These are phyloP conservation scores for Caenorhabditis briggsae DNA, from an alignment of 1,140 invertebrate species.

Conservation along the genomic window DNA sequence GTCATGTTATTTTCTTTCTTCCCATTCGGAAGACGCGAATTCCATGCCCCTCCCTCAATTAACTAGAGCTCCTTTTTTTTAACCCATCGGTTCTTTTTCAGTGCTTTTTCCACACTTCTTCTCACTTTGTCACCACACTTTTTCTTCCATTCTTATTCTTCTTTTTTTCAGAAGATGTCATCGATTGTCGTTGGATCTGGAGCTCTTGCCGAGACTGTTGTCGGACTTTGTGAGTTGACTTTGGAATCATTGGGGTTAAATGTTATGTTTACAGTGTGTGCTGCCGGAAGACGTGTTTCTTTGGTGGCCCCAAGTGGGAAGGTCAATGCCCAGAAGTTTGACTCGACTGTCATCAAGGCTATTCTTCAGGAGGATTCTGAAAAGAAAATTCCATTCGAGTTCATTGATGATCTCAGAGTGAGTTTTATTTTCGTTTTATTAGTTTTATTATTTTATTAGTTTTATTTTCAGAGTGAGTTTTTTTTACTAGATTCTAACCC, in stretches of 20 bases:
- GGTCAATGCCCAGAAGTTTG: conserved; percentile 21
- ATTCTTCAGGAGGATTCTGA: conserved; percentile 56
- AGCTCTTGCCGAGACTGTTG: conserved; percentile 49
- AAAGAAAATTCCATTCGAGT: conserved; percentile 58
- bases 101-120: conserved; percentile 5
- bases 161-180: conserved; percentile 21
- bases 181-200: conserved; percentile 49
- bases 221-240: conserved; percentile 16
- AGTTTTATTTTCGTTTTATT: conserved; percentile 24
- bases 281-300: conserved; percentile 31
- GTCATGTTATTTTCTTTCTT: conserved; percentile 8
- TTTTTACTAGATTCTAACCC: no score
- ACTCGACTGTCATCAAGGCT: conserved; percentile 16
- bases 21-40: not conserved
- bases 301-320: conserved; percentile 36
- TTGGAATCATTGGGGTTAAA: no score
- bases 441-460: no score
- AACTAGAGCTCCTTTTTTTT: not conserved
- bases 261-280: conserved; percentile 6
- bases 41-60: conserved; percentile 9
- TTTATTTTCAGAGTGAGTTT: conserved; percentile 55
- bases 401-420: conserved; percentile 55
- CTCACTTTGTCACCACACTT: not conserved
- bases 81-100: conserved; percentile 41
- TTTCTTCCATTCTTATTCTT: not conserved